These are phyloP conservation scores for Athene noctua DNA, from an alignment of 2,113 vertebrate species.

Conservation along the genomic window DNA sequence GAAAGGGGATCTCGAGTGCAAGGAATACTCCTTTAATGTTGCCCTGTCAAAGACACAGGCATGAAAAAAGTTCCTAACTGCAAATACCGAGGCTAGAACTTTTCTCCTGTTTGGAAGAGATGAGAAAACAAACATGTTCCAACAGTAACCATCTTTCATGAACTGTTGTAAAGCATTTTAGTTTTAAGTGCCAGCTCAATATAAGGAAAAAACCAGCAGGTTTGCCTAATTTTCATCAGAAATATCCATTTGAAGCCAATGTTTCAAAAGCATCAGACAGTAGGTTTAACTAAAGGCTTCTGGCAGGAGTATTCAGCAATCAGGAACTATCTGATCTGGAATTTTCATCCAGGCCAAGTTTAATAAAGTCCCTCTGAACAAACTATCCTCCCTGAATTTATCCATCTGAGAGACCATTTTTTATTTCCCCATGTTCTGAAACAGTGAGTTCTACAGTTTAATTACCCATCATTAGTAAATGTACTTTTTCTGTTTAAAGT, in stretches of 20 bases:
- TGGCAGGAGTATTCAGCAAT: not conserved
- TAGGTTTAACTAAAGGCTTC: not conserved
- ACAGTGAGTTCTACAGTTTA: not conserved
- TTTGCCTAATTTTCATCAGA: not conserved
- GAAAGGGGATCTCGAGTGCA: not conserved
- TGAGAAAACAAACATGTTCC: accelerated
- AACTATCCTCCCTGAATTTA: not conserved
- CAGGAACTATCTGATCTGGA: not conserved
- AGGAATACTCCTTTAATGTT: accelerated
- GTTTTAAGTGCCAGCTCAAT: not conserved
- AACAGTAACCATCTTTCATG: not conserved
- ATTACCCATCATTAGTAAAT: not conserved
- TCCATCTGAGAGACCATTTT: not conserved
- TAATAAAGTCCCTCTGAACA: not conserved
- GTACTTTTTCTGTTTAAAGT: not conserved
- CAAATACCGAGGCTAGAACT: not conserved
- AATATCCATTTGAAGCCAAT: not conserved
- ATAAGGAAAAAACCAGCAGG: not conserved
- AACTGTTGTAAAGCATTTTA: not conserved
- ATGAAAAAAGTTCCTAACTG: accelerated
- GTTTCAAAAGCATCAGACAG: not conserved
- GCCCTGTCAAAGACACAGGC: accelerated
- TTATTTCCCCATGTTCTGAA: not conserved
- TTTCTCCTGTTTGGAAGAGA: not conserved
- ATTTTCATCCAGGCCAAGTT: not conserved